Evolutionary conservation across 2,888 invertebrate species (phyloP).

Genomic region (Carpatolechia fugitivella): DNA sequence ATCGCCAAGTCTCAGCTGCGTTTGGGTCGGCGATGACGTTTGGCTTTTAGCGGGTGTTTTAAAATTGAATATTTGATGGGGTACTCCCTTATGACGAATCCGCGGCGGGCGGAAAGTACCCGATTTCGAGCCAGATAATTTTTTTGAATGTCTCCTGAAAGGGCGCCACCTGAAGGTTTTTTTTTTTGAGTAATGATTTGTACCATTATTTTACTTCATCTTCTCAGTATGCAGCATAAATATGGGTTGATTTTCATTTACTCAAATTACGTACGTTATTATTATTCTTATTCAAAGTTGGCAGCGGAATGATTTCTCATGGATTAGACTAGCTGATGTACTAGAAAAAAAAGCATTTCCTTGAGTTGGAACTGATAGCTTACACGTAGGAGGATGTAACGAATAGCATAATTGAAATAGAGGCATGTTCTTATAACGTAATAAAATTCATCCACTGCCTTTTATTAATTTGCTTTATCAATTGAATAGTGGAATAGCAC

Average conservation of each 20-base stretch:
- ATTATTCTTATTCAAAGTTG: constrained; percentile 4
- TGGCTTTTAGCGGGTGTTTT: constrained; percentile 79
- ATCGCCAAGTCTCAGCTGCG: constrained; percentile 76
- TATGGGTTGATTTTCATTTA: no score
- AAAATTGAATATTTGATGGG: constrained; percentile 80
- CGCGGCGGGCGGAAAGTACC: constrained; percentile 56
- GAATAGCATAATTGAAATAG: neutral
- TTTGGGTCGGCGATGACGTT: constrained; percentile 73
- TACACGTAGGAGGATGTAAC: constrained; percentile 2
- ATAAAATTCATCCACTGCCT: neutral
- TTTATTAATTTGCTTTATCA: constrained; percentile 42
- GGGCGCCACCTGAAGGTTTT: constrained; percentile 31
- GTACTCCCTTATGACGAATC: constrained; percentile 75
- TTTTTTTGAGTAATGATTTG: no score
- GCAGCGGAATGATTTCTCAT: constrained; percentile 13
- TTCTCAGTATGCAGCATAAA: no score
- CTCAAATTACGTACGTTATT: no score
- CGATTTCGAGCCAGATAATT: constrained; percentile 63
- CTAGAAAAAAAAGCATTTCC: constrained; percentile 4
- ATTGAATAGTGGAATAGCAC: constrained; percentile 54
- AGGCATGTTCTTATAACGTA: no score
- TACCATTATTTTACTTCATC: no score
- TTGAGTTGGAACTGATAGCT: neutral
- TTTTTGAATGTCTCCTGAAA: constrained; percentile 66
- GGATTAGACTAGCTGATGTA: constrained; percentile 10